Conservation (phyloP, 1,140 invertebrate genomes). For the Lerema accius region DNA sequence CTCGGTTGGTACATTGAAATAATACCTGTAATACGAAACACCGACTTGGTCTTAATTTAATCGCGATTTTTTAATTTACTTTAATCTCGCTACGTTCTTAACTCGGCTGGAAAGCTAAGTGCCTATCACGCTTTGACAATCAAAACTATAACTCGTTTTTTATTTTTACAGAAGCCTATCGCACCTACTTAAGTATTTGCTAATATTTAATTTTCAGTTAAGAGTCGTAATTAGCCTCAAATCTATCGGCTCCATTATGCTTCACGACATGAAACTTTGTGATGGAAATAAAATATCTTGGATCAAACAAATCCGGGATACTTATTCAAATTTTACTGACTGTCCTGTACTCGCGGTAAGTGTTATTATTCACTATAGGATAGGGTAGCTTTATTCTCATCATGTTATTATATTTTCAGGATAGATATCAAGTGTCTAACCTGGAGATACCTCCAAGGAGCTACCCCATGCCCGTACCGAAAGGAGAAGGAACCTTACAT, state of each 20-base stretch:
- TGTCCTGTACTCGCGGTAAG: conserved; percentile 17
- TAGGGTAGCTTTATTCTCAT: neutral
- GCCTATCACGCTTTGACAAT: no score
- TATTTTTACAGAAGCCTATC: no score
- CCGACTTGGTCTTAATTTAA: no score
- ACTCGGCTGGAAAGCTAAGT: no score
- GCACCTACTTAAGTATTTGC: no score
- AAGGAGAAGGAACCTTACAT: conserved; percentile 11
- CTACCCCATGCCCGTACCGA: conserved; percentile 40
- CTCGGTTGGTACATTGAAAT: no score
- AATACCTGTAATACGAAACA: no score
- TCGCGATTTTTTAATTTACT: no score
- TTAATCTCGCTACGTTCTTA: no score
- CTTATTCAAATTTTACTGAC: neutral
- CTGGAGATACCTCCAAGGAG: conserved; percentile 46
- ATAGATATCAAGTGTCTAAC: conserved; percentile 33
- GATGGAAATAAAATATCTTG: conserved; percentile 5
- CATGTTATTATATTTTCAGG: conserved; percentile 30
- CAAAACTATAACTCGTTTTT: no score
- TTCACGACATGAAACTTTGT: conserved; percentile 7
- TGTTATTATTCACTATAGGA: no score
- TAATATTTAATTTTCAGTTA: no score
- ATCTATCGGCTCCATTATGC: neutral
- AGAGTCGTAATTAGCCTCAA: neutral
- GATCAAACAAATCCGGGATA: neutral